Percentiles rank a stretch among this genome's conserved stretches.
phyloP scores from a whole-genome alignment of 2,113 vertebrate species.

The Myrmophylax atrothorax region DNA sequence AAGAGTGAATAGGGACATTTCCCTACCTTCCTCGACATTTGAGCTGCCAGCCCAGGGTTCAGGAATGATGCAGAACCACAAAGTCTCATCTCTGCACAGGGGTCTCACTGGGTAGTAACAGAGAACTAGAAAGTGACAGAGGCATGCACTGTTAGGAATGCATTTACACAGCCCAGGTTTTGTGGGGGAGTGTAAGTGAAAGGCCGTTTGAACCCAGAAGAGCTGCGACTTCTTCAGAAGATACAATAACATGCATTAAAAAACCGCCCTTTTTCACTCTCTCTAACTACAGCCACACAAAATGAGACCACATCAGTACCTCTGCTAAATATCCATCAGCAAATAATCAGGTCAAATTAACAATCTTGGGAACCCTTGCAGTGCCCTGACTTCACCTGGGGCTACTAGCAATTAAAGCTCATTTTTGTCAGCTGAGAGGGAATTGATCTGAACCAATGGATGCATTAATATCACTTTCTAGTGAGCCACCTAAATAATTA shows the following conservation, averaged over 20 bases:
- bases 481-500: slow-evolving; percentile 3
- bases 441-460: background rate
- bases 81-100: background rate
- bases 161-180: background rate
- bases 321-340: background rate
- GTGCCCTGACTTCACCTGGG: background rate
- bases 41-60: background rate
- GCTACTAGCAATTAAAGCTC: background rate
- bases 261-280: background rate
- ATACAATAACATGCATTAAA: background rate
- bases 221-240: background rate
- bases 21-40: background rate
- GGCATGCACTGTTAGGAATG: background rate
- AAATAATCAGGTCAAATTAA: background rate
- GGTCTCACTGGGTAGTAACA: background rate
- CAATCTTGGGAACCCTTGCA: background rate
- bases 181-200: background rate
- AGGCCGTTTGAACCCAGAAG: background rate
- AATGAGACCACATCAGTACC: background rate
- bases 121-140: background rate
- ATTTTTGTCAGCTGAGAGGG: background rate
- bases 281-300: background rate
- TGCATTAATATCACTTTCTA: background rate
- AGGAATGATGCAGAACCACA: background rate
- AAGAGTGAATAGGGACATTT: background rate